phyloP scores from a whole-genome alignment of 2,113 vertebrate genomes.

The Equus quagga region DNA sequence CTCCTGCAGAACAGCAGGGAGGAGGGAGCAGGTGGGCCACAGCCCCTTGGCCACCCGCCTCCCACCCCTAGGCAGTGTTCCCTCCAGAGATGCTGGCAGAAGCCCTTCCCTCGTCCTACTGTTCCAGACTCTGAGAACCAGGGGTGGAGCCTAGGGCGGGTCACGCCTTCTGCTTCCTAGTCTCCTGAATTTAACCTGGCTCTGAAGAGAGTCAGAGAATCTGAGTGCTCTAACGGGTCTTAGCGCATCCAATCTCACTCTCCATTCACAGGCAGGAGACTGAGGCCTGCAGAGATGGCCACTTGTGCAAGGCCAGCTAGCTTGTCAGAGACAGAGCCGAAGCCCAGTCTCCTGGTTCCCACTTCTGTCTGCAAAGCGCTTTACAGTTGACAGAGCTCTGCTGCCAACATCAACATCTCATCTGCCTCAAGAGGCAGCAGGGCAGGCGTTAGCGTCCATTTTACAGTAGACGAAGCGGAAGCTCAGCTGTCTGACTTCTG shows the following conservation, averaged over 20 bases:
- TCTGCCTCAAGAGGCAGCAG: neutral
- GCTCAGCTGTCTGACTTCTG: neutral
- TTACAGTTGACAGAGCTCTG: neutral
- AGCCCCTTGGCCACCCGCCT: neutral
- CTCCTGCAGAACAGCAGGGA: constrained; percentile 56
- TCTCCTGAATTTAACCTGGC: neutral
- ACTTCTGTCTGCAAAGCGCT: neutral
- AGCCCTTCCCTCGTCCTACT: neutral
- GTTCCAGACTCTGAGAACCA: neutral
- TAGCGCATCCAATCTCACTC: neutral
- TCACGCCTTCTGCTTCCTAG: neutral
- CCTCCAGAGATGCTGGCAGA: neutral
- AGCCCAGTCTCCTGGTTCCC: neutral
- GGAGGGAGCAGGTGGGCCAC: neutral
- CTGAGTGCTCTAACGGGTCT: neutral
- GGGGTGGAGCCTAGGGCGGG: neutral
- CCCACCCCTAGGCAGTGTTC: neutral
- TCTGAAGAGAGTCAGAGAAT: neutral
- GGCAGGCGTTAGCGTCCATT: neutral
- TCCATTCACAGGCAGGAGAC: neutral
- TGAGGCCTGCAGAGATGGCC: neutral
- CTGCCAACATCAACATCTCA: neutral
- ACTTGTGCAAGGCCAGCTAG: neutral
- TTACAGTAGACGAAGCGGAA: neutral
- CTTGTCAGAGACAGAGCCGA: neutral